phyloP scores from a whole-genome alignment of 2,797 vertebrate genomes.

The Halcyon smyrnensis region DNA sequence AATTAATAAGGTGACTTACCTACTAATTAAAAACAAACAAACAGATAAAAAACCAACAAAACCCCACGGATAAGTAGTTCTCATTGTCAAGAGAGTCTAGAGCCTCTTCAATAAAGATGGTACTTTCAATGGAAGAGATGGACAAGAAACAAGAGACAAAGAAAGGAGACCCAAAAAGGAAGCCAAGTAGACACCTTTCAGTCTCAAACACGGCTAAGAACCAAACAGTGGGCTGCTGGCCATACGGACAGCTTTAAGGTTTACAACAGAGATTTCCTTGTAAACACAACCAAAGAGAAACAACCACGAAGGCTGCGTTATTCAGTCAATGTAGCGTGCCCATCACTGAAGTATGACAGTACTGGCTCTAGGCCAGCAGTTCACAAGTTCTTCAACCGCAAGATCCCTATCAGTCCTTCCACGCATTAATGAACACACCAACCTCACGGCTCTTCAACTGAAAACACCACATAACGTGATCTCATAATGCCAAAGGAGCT shows the following conservation, averaged over 20 bases:
- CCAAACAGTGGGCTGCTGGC: background rate
- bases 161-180: background rate
- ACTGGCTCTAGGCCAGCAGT: background rate
- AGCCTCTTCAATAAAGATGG: background rate
- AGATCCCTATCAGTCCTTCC: background rate
- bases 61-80: background rate
- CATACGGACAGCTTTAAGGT: background rate
- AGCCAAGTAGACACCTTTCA: background rate
- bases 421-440: background rate
- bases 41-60: background rate
- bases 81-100: background rate
- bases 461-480: background rate
- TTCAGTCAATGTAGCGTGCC: background rate
- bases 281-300: background rate
- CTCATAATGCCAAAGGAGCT: accelerated
- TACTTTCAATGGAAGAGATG: background rate
- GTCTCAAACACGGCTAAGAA: background rate
- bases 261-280: background rate
- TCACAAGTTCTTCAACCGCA: slow-evolving; percentile 11
- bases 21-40: background rate
- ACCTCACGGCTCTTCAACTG: background rate
- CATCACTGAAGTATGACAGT: background rate
- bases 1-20: background rate
- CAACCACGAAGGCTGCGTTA: background rate
- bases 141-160: background rate